Conservation (phyloP, 2,888 invertebrate species). For the Drosophila paucipuncta region DNA sequence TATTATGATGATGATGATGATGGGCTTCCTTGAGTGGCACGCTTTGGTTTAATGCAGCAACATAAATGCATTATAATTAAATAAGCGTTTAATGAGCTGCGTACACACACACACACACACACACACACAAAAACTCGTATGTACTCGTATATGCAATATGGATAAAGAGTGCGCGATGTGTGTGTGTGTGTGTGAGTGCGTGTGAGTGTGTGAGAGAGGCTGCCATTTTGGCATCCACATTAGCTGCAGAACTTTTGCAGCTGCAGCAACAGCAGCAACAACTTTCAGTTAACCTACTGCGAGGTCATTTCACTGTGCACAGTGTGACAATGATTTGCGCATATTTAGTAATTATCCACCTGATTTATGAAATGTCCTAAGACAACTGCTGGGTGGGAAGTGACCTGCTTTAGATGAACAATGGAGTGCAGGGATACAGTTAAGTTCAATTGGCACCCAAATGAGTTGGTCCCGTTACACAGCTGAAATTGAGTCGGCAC, state of each 20-base stretch:
- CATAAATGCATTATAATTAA: constrained; percentile 50
- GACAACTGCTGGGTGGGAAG: constrained; percentile 27
- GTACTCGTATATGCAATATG: too few relatives aligned
- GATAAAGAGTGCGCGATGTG: neutral
- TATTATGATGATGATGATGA: neutral
- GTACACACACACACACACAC: neutral
- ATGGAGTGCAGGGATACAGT: neutral
- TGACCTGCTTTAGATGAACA: constrained; percentile 63
- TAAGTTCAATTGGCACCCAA: constrained; percentile 28
- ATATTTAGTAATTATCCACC: constrained; percentile 11
- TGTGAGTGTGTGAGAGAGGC: constrained; percentile 1
- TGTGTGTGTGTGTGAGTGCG: neutral
- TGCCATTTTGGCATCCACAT: constrained; percentile 33
- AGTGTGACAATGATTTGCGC: constrained; percentile 10
- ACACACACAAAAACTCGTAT: too few relatives aligned
- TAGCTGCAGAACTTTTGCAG: constrained; percentile 37
- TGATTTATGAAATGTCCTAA: constrained; percentile 28
- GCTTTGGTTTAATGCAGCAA: constrained; percentile 27
- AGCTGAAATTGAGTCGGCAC: constrained; percentile 4
- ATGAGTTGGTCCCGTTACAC: constrained; percentile 58
- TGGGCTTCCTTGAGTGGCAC: constrained; percentile 4
- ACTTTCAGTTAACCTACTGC: constrained; percentile 80
- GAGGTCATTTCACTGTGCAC: constrained; percentile 78
- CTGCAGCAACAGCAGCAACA: constrained; percentile 30
- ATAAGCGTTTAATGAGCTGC: constrained; percentile 50